Base-by-base conservation (phyloP, 2,797 vertebrate genomes). In the Anisognathus igniventris region DNA sequence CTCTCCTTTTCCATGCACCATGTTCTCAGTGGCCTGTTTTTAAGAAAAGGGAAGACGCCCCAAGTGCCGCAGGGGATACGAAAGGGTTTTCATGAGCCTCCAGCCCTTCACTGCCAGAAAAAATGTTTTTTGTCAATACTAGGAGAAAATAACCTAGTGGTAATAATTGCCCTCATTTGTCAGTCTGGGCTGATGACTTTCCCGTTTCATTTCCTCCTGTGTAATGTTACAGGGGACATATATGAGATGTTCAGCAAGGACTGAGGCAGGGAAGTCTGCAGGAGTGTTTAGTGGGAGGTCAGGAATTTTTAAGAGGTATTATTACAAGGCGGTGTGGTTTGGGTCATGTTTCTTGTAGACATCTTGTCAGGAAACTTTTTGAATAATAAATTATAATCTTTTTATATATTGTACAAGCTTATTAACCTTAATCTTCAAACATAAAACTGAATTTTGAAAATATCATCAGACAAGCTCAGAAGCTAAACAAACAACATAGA, bases 271-370 rank as follows among this genome's bases (percentile, higher is more conserved):
- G 83, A 90, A 96, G 78, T 95, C 93, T 93, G 92, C 87, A 86
- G 76, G 91, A 93, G 82, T 89, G 95, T 93, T 95, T 96, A 88
- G 91, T 96, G 96, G 94, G 95, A 97, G 96, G 96, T 95, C 96
- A 96, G 92, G 96, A 98, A 95, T 97, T 97, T 97, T 97, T 97
- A 96, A 97, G 94, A 96, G 94, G 87, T 94, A 96, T 90, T 88
- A 85, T 96, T 96, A 96, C 88, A 96, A 90, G 95, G 97, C 78
- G 3, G 90, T 96, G 92, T 97, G 94, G 96, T 96, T 97, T 97
- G 72, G 88, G 96, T 93, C 96, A 75, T 92, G 93, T 92, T 95
- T 90, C 91, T 96, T 73, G 72, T 53, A 94, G 54, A 67, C 88
- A 94, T 95, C 90, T 91, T 87, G 93, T 94, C 95, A 97, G 96